Conservation (phyloP, 1,140 invertebrate genomes). For the Leptestheria dahalacensis region DNA sequence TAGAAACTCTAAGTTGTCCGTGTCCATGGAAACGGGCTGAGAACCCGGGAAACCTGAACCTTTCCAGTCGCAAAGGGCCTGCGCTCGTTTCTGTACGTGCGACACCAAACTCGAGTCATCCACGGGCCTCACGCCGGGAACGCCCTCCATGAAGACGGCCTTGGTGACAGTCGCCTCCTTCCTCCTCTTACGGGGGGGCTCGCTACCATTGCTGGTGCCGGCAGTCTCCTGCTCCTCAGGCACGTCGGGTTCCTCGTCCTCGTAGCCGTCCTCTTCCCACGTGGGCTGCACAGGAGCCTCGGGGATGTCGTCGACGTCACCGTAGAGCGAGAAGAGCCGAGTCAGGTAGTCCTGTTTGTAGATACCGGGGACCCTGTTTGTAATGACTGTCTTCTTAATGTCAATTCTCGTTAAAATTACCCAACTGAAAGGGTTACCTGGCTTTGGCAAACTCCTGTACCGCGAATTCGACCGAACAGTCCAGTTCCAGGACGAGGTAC, state of each 20-base stretch:
- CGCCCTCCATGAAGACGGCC: conserved; percentile 61
- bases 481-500: conserved; percentile 68
- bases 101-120: conserved; percentile 40
- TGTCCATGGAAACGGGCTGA: conserved; percentile 93
- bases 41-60: conserved; percentile 78
- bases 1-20: conserved; percentile 60
- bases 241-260: conserved; percentile 23
- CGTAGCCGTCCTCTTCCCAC: conserved; percentile 45
- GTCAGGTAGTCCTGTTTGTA: conserved; percentile 51
- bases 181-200: conserved; percentile 23
- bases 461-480: conserved; percentile 63
- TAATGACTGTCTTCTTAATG: conserved; percentile 8
- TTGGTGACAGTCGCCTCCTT: conserved; percentile 33
- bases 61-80: conserved; percentile 67
- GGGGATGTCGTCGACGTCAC: conserved; percentile 51
- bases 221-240: conserved; percentile 10
- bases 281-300: conserved; percentile 55
- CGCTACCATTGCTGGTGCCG: conserved; percentile 24
- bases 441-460: conserved; percentile 53
- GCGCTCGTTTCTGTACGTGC: conserved; percentile 57
- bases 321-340: conserved; percentile 49
- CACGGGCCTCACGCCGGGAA: conserved; percentile 52
- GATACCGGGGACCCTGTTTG: conserved; percentile 41
- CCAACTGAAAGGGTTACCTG: conserved; percentile 31
- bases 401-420: not conserved